phyloP scores from a whole-genome alignment of 2,888 invertebrate species.

The Clistopyga incitator region DNA sequence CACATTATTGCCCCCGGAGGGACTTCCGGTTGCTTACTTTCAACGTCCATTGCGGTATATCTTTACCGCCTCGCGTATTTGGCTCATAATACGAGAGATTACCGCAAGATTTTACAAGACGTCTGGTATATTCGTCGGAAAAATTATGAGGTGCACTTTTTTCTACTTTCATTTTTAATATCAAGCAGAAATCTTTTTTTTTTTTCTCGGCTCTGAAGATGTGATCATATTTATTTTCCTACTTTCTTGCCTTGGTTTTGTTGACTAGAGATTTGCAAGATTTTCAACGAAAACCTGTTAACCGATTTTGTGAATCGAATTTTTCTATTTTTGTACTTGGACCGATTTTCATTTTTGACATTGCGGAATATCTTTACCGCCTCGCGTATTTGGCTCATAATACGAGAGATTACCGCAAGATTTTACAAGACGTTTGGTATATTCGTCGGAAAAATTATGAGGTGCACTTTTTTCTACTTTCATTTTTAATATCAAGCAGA shows the following conservation, averaged over 20 bases:
- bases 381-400: slow-evolving; percentile 31
- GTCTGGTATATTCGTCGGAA: too few species aligned
- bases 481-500: not conserved
- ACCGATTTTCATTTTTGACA: not conserved
- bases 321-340: slow-evolving; percentile 25
- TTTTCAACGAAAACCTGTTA: not conserved
- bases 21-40: not conserved
- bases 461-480: too few species aligned
- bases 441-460: too few species aligned
- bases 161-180: not conserved
- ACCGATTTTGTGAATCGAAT: slow-evolving; percentile 11
- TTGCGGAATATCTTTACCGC: not conserved
- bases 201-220: too few species aligned
- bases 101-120: not conserved
- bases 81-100: slow-evolving; percentile 33
- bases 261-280: slow-evolving; percentile 38
- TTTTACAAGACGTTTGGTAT: too few species aligned
- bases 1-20: slow-evolving; percentile 5
- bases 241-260: slow-evolving; percentile 18
- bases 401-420: slow-evolving; percentile 2
- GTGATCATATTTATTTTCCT: not conserved
- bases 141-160: too few species aligned
- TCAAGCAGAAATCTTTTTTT: not conserved
- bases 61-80: not conserved
- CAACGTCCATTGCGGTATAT: not conserved